A percentile compares a stretch with the other conserved stretches of the same genome.
phyloP scores from a whole-genome alignment of 2,888 invertebrate genomes.

The Ectemnius cavifrons region DNA sequence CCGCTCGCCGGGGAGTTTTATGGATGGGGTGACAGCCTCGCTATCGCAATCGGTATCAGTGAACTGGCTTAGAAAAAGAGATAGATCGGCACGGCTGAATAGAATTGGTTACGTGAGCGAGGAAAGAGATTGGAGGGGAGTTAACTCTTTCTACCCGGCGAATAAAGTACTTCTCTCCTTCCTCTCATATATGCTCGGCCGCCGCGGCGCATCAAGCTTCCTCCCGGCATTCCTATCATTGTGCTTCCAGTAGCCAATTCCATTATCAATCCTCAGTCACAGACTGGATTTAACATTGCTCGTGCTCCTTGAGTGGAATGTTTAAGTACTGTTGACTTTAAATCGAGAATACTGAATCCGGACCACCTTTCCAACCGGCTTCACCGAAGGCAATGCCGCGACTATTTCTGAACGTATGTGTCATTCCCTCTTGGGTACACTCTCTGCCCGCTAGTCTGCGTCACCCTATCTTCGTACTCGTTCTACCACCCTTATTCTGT shows the following conservation, averaged over 20 bases:
- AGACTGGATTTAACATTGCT: background rate
- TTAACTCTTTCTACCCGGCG: constrained; percentile 22
- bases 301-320: constrained; percentile 15
- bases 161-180: constrained; percentile 41
- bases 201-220: constrained; percentile 66
- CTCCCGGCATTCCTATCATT: constrained; percentile 45
- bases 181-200: constrained; percentile 20
- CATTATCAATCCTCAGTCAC: background rate
- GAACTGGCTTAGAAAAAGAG: constrained; percentile 53
- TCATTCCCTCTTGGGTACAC: constrained; percentile 61
- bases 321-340: constrained; percentile 30
- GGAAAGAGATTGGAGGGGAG: constrained; percentile 42
- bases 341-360: constrained; percentile 55
- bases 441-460: constrained; percentile 42
- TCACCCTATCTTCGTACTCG: constrained; percentile 49
- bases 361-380: constrained; percentile 68
- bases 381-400: constrained; percentile 68
- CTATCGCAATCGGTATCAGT: constrained; percentile 62
- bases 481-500: constrained; percentile 37
- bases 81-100: constrained; percentile 45
- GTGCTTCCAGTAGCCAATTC: background rate
- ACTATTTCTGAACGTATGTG: constrained; percentile 68
- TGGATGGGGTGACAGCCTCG: constrained; percentile 63
- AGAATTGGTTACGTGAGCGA: constrained; percentile 55
- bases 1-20: constrained; percentile 60